Base-by-base conservation (phyloP, 2,888 invertebrate species). In the Cataglyphis cursor region DNA sequence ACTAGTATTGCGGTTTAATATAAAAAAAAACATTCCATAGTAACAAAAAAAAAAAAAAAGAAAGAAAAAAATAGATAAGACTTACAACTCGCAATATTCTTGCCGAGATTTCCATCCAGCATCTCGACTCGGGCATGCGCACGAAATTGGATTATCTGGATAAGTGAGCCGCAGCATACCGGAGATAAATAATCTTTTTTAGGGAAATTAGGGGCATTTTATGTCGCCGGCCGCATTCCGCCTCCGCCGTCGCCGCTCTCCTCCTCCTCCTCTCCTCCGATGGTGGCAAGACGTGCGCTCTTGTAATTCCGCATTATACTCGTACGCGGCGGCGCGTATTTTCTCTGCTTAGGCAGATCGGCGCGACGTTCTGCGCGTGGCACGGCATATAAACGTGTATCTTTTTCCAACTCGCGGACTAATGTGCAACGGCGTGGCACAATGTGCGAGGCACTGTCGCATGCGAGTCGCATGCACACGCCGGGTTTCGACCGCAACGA, bases 401-500 rank as follows among this genome's bases (percentile, higher is more conserved):
- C 72, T 70, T 59, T 44, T 80, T 61, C 74, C 73, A 59, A 18
- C 57, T 44, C 74, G 59, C 44, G 10, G 21, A 31, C 21, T 72
- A 31, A 31, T 70, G 51, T 51, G 44, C 72, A 78, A 57, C 59
- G 21, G 57, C n/a, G 76, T 51, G 66, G 35, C 38, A 18, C 57
- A 21, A 38, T 10, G 38, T 38, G 38, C 38, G 2, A 38, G 66
- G 6, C 62, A 18, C 31, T 18, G 66, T 72, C 82, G 85, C 78
- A 44, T 44, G 82, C 85, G 68, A 73, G 76, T 73, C 83, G 73
- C 74, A 80, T 73, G 75, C 75, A 80, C 82, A 81, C 78, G 84
- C 83, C 84, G 64, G 82, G 64, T 51, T 72, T 65, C 83, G 86
- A 83, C 89, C 89, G 88, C 89, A 83, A 83, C 66, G 90, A 88